Base-by-base conservation (phyloP, 2,888 invertebrate genomes). In the Synanthedon myopaeformis region DNA sequence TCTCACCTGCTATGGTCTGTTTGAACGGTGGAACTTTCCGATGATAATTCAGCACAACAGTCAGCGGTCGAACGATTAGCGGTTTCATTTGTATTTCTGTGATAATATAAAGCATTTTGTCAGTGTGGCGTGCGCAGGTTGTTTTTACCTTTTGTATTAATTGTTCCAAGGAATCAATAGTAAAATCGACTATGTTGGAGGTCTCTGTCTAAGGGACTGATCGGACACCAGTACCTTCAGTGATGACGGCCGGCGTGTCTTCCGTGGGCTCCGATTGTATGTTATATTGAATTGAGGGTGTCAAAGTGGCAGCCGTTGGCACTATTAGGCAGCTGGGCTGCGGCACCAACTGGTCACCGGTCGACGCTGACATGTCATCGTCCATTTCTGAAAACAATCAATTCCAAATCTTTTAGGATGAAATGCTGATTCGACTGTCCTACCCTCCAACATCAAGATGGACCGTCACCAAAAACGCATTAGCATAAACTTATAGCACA, bases 271-370 rank as follows among this genome's bases (percentile, higher is more conserved):
- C 45, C 35, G 35, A 35, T 35, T 35, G 35, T 10, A 35, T 35
- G 3, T 35, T 35, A 3, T 35, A 35, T 10, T 35, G 35, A 3
- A 35, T 35, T 35, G 35, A 35, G 8, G 35, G 35, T 35, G 35
- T 35, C 35, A 35, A 35, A 45, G 45, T 45, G 14, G 45, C 45
- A 45, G 45, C 8, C 6, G n/a, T 0, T 8, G 14, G 45, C 14
- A 14, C 5, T n/a, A 42, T 12, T 12, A 45, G 45, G n/a, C 45
- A 45, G 4, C 13, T 45, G 14, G 58, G 61, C 54, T 61, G 60
- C 0, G 88, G 88, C 3, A 88, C 88, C 1, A 78, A 61, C 57
- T 88, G 88, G 58, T 88, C 88, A 0, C 76, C 85, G 0, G 80
- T 80, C 0, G 83, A 83, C 1, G 79, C 58, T 0, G 86, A 86